Evolutionary conservation across 35 echinoderm and acorn worm genomes (phyloP).

Genomic region (Apostichopus californicus): DNA sequence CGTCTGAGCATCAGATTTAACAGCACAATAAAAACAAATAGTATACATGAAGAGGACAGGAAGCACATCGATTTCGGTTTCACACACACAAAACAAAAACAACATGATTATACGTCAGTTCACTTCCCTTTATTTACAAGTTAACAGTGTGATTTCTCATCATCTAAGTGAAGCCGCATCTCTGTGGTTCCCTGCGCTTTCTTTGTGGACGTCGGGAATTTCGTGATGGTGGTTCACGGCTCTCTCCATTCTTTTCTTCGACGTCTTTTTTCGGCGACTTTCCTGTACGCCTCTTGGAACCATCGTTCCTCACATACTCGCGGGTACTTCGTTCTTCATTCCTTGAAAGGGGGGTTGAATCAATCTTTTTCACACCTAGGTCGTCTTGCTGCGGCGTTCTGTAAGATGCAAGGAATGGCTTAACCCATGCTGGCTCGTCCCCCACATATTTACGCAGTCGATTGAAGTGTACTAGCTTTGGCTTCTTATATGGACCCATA

Average conservation of each 20-base stretch:
- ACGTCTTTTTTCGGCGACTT: no score
- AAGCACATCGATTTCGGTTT: no score
- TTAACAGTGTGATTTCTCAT: no score
- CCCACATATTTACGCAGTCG: slow-evolving; percentile 4
- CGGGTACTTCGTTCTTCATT: neutral
- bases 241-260: no score
- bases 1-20: neutral
- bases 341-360: neutral
- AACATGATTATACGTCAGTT: neutral
- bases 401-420: no score
- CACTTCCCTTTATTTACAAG: neutral
- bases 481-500: neutral
- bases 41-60: no score
- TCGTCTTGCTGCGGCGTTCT: no score
- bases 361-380: neutral
- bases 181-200: neutral
- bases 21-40: neutral
- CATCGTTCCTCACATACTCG: neutral
- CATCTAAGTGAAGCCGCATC: neutral
- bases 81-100: neutral
- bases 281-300: no score
- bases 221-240: no score
- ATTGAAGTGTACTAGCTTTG: slow-evolving; percentile 13
- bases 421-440: slow-evolving; percentile 18
- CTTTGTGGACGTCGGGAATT: no score